These are phyloP conservation scores for Halcyon chelicuti DNA, from an alignment of 2,797 vertebrate genomes.

Conservation along the genomic window DNA sequence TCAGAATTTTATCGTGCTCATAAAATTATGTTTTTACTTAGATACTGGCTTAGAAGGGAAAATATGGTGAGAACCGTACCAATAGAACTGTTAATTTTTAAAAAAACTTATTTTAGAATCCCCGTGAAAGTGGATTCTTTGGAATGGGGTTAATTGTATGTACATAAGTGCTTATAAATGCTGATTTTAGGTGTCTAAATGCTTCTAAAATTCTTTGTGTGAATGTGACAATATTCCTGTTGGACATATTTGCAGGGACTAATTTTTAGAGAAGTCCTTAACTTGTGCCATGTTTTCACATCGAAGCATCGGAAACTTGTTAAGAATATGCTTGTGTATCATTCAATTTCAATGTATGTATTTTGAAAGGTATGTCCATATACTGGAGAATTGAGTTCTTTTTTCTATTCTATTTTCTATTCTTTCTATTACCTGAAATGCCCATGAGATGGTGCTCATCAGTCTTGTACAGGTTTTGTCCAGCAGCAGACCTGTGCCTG, in stretches of 20 bases:
- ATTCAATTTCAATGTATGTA: background rate
- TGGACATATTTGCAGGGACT: background rate
- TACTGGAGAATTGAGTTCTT: background rate
- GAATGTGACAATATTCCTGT: background rate
- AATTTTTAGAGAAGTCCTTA: background rate
- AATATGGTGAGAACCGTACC: too few species aligned
- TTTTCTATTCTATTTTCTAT: background rate
- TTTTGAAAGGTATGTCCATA: background rate
- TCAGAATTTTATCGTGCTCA: background rate
- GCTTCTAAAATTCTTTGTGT: background rate
- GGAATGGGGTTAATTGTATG: background rate
- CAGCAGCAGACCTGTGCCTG: background rate
- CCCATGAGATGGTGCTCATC: slow-evolving; percentile 71
- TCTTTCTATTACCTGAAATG: slow-evolving; percentile 45
- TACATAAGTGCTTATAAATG: background rate
- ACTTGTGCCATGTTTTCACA: background rate
- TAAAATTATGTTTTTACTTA: background rate
- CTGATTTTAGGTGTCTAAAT: background rate
- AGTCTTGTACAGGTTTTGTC: slow-evolving; percentile 44
- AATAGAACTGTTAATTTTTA: background rate
- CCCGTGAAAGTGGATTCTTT: background rate
- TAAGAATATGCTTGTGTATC: background rate
- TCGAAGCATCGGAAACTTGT: background rate
- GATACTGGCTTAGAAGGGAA: accelerated
- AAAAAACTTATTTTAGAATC: background rate